phyloP scores from a whole-genome alignment of 1,140 invertebrate genomes.

The Trypoxylus dichotomus region DNA sequence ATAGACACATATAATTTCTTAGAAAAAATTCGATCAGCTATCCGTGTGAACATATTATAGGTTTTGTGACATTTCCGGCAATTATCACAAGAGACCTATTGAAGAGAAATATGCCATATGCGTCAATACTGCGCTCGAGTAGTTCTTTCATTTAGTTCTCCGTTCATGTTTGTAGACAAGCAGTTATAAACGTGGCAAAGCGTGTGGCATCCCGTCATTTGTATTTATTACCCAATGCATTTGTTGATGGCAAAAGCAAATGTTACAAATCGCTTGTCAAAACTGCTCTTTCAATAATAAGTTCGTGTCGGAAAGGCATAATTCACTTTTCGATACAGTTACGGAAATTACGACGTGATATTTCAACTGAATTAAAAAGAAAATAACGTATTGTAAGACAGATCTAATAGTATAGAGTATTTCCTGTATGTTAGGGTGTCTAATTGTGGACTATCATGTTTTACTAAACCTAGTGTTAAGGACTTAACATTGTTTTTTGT shows the following conservation, averaged over 20 bases:
- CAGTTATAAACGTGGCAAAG: neutral
- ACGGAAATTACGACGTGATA: conserved; percentile 45
- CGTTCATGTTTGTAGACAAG: neutral
- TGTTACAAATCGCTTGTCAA: conserved; percentile 52
- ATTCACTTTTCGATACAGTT: conserved; percentile 50
- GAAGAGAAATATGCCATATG: no score
- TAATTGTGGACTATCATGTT: neutral
- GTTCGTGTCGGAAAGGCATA: conserved; percentile 51
- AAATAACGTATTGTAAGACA: neutral
- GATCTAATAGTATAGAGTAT: no score
- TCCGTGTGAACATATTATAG: no score
- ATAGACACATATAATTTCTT: no score
- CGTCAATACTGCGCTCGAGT: no score
- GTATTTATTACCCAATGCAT: conserved; percentile 25
- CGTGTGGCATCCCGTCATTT: conserved; percentile 25
- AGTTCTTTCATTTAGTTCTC: no score
- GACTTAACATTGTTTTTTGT: no score
- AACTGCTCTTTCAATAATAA: conserved; percentile 52
- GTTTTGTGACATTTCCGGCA: no score
- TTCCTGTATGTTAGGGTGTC: neutral
- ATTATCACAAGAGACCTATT: no score
- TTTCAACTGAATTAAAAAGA: conserved; percentile 26
- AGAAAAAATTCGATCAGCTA: no score
- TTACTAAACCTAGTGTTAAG: neutral
- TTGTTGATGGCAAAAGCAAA: conserved; percentile 37